Base-by-base conservation (phyloP, 2,888 invertebrate genomes). In the Leptarthrus brevirostris region DNA sequence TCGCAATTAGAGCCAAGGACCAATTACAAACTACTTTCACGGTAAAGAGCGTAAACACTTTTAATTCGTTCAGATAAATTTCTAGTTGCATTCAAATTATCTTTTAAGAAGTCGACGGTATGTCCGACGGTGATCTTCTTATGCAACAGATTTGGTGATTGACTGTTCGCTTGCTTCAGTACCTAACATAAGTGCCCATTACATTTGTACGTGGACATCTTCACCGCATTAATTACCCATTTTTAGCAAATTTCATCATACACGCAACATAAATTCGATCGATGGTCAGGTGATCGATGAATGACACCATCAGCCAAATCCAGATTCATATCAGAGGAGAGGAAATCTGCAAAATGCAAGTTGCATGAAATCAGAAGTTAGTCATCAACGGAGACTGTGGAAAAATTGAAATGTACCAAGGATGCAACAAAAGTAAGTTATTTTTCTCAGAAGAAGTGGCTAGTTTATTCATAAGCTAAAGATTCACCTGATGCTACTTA, bases 81-180 rank as follows among this genome's bases (percentile, higher is more conserved):
- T 66, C 64, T 66, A 66, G 64, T 44, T 14, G 64, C 64, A 66
- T 66, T 47, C 64, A 66, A 66, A 66, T 66, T 47, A 24, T 47
- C 64, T 66, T 47, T 47, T 66, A 47, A 66, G 16, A 26, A 26
- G 14, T 47, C n/a, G 47, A n/a, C 24, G 64, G 10, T 47, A 12
- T 47, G 47, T 66, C n/a, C 34, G 12, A 12, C 26, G 44, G 4
- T 14, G 44, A 44, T 66, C 14, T n/a, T 47, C 24, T 40, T 44
- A 24, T 24, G 18, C 14, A 44, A 47, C 14, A 10, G n/a, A 66
- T 22, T 44, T n/a, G 44, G 24, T 47, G 10, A 47, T 47, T 44
- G 22, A 36, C n/a, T 36, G 12, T 5, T 16, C 47, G 14, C 3
- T 12, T 14, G 16, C 47, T n/a, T n/a, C 16, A 47, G n/a, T 5